Evolutionary conservation across 2,888 invertebrate genomes (phyloP).

Genomic region (Amphipyra tragopoginis): DNA sequence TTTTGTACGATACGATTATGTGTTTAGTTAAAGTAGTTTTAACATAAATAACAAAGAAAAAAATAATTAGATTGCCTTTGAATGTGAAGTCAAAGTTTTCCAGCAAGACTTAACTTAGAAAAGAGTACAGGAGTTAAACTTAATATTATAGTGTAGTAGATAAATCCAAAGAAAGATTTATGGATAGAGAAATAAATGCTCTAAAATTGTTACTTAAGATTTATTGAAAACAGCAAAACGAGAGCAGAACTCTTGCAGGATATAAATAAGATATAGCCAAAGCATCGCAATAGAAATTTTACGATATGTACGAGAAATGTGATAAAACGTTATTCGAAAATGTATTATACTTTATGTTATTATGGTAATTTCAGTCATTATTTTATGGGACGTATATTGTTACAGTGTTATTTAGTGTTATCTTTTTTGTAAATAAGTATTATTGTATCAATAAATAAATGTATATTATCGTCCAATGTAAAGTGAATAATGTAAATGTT

Average conservation of each 20-base stretch:
- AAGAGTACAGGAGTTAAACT: conserved; percentile 42
- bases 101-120: conserved; percentile 22
- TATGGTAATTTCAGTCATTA: conserved; percentile 80
- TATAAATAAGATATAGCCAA: conserved; percentile 65
- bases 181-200: conserved; percentile 41
- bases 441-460: conserved; percentile 59
- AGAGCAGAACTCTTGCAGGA: conserved; percentile 49
- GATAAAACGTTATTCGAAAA: conserved; percentile 71
- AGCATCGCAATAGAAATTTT: conserved; percentile 67
- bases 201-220: conserved; percentile 48
- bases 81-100: conserved; percentile 7
- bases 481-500: conserved; percentile 52
- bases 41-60: conserved; percentile 27
- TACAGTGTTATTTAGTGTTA: conserved; percentile 76
- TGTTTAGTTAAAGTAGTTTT: conserved; percentile 14
- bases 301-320: conserved; percentile 71
- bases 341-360: conserved; percentile 64
- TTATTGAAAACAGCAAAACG: conserved; percentile 48
- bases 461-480: conserved; percentile 57
- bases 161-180: conserved; percentile 58
- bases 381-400: conserved; percentile 72
- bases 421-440: conserved; percentile 72
- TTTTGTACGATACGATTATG: conserved; percentile 23
- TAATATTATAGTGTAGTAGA: conserved; percentile 32
- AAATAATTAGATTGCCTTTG: neutral